phyloP scores from a whole-genome alignment of 2,888 invertebrate genomes.

The Diaprepes abbreviatus region DNA sequence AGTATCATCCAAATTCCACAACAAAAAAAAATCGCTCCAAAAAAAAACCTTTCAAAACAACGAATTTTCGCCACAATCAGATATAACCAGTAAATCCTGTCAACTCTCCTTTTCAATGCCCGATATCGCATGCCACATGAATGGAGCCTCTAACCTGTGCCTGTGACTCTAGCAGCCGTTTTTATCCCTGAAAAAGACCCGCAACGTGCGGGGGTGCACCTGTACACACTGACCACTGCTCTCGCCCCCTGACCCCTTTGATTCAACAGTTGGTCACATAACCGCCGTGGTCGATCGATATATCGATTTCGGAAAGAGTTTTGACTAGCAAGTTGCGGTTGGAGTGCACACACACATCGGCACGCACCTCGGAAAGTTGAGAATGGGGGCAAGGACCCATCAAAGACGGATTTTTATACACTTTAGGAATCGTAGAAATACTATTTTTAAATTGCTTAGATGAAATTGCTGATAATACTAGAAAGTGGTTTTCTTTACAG shows the following conservation, averaged over 20 bases:
- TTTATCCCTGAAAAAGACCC: not conserved
- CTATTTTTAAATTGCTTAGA: too few relatives aligned
- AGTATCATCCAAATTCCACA: too few relatives aligned
- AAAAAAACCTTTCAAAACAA: too few relatives aligned
- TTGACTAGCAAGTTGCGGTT: constrained; percentile 25
- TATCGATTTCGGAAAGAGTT: constrained; percentile 39
- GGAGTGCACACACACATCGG: constrained; percentile 14
- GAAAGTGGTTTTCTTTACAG: too few relatives aligned
- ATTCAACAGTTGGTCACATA: constrained; percentile 45
- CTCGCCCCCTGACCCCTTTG: constrained; percentile 27
- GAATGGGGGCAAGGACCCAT: constrained; percentile 8
- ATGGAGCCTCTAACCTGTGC: constrained; percentile 9
- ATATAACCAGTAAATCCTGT: not conserved
- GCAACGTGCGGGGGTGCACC: constrained; percentile 35
- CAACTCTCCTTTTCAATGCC: not conserved
- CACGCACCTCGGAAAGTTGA: constrained; percentile 13
- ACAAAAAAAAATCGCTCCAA: too few relatives aligned
- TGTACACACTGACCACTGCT: constrained; percentile 29
- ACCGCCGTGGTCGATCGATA: constrained; percentile 33
- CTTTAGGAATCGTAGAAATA: too few relatives aligned
- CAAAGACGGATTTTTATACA: constrained; percentile 1
- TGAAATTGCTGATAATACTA: too few relatives aligned
- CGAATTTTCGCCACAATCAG: too few relatives aligned
- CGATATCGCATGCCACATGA: not conserved
- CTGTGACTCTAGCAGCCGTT: not conserved